These are phyloP conservation scores for Drosophila paulistorum DNA, from an alignment of 1,140 invertebrate genomes.

Conservation along the genomic window DNA sequence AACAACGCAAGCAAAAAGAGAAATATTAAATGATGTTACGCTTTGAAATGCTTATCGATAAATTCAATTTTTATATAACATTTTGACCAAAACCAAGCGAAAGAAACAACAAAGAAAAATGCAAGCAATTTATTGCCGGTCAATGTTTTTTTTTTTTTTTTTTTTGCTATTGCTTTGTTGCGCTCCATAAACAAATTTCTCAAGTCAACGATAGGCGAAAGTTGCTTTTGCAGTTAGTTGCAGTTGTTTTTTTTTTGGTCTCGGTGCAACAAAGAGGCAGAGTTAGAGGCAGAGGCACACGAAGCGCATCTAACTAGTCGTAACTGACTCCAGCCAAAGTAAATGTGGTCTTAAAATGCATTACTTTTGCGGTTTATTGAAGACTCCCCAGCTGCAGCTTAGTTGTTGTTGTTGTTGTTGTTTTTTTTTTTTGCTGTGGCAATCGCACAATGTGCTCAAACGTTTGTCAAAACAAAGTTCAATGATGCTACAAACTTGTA, in stretches of 20 bases:
- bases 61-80: constrained; percentile 57
- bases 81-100: constrained; percentile 22
- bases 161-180: constrained; percentile 51
- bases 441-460: background rate
- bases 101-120: constrained; percentile 14
- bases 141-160: constrained; percentile 21
- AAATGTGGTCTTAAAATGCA: constrained; percentile 62
- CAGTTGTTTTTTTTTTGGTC: constrained; percentile 1
- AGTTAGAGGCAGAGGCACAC: constrained; percentile 50
- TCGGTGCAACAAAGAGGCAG: constrained; percentile 35
- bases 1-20: constrained; percentile 27
- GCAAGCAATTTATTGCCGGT: constrained; percentile 20
- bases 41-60: constrained; percentile 35
- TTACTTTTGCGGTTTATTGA: constrained; percentile 11
- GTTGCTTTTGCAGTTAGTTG: constrained; percentile 48
- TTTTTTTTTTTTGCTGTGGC: background rate
- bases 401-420: background rate
- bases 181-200: constrained; percentile 51
- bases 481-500: constrained; percentile 23
- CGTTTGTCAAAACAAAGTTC: constrained; percentile 19
- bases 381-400: background rate
- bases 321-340: constrained; percentile 41
- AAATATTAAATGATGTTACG: constrained; percentile 11
- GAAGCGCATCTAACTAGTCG: constrained; percentile 63
- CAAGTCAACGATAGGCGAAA: constrained; percentile 50